Evolutionary conservation across 2,888 invertebrate species (phyloP).

Genomic region (Luperina nickerlii): DNA sequence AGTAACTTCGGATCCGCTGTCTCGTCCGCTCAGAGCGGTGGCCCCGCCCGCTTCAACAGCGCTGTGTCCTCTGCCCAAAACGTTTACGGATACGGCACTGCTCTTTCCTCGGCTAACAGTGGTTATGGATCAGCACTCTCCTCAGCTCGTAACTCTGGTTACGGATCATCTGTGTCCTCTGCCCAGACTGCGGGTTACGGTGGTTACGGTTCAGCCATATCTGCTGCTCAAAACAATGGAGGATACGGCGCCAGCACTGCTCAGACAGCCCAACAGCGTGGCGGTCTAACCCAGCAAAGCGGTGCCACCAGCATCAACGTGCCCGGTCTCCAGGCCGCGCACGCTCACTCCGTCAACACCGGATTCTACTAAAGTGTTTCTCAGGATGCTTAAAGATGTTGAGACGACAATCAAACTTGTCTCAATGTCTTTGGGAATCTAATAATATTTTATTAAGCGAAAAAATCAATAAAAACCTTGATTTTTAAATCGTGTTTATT

Average conservation of each 20-base stretch:
- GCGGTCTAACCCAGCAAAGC: constrained; percentile 74
- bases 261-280: constrained; percentile 76
- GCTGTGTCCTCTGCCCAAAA: constrained; percentile 69
- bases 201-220: constrained; percentile 73
- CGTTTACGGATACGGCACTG: constrained; percentile 68
- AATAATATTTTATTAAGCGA: constrained; percentile 34
- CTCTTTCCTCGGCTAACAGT: constrained; percentile 69
- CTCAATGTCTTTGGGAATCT: constrained; percentile 74
- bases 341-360: constrained; percentile 80
- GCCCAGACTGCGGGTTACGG: constrained; percentile 73
- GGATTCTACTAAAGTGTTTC: constrained; percentile 75
- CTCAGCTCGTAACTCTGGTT: constrained; percentile 71
- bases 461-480: constrained; percentile 74
- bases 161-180: constrained; percentile 71
- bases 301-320: constrained; percentile 81
- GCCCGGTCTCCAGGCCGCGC: constrained; percentile 80
- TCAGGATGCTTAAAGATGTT: constrained; percentile 70
- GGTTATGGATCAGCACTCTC: constrained; percentile 62
- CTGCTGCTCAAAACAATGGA: constrained; percentile 78
- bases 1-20: constrained; percentile 75
- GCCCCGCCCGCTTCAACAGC: constrained; percentile 51
- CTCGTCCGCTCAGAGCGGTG: constrained; percentile 73
- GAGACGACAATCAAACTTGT: constrained; percentile 84
- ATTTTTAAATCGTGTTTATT: constrained; percentile 56
- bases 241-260: constrained; percentile 78